These are phyloP conservation scores for Coendou prehensilis DNA, from an alignment of 2,797 vertebrate species.

Conservation along the genomic window DNA sequence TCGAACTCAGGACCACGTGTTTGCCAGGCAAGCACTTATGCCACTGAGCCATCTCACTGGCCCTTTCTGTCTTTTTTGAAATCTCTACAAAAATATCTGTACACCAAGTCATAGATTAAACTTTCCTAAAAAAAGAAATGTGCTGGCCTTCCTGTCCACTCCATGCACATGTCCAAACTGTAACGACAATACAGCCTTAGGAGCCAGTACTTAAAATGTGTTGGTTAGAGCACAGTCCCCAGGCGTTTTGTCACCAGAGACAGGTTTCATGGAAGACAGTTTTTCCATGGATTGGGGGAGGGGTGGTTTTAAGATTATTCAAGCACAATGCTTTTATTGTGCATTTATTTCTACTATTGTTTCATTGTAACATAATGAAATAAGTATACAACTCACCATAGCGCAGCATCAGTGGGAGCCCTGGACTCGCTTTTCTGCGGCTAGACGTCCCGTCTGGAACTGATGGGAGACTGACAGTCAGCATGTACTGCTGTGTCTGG, in stretches of 20 bases:
- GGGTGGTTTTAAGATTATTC: not conserved
- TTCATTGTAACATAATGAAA: not conserved
- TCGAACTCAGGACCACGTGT: too few relatives aligned
- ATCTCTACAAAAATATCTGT: not conserved
- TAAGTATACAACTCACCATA: not conserved
- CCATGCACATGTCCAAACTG: fast-evolving
- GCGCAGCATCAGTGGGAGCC: not conserved
- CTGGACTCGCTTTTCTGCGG: not conserved
- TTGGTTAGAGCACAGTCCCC: not conserved
- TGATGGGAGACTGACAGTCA: not conserved
- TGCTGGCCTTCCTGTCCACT: not conserved
- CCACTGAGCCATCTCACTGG: too few relatives aligned
- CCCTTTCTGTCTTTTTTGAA: not conserved
- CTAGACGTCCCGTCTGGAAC: not conserved
- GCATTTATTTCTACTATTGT: not conserved
- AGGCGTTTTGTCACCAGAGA: not conserved
- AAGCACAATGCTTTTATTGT: not conserved
- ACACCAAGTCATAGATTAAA: not conserved
- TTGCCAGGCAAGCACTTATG: too few relatives aligned
- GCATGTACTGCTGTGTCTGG: not conserved
- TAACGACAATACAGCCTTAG: fast-evolving
- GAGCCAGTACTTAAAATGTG: fast-evolving
- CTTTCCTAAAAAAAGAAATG: too few relatives aligned
- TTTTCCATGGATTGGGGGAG: not conserved
- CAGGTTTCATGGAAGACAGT: not conserved